Evolutionary conservation across 2,888 invertebrate species (phyloP).

Genomic region (Seira musarum): DNA sequence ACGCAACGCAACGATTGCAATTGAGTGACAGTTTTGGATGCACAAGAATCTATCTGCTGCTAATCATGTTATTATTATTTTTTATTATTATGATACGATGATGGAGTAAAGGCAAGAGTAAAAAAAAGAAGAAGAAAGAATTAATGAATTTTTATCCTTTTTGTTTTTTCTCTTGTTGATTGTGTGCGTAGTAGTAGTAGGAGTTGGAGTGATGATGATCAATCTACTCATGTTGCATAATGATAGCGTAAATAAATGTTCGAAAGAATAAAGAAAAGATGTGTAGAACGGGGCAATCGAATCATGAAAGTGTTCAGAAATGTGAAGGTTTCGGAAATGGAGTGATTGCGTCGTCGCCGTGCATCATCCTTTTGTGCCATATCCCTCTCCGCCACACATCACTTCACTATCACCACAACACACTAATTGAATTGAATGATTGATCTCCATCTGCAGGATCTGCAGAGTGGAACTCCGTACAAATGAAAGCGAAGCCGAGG

Average conservation of each 20-base stretch:
- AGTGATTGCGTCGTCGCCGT: not conserved
- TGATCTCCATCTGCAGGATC: slow-evolving; percentile 37
- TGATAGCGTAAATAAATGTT: not conserved
- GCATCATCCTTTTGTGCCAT: not conserved
- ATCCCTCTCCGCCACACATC: slow-evolving; percentile 8
- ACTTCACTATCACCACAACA: not conserved
- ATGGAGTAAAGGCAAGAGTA: not conserved
- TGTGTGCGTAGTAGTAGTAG: no score
- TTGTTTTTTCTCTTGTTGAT: not conserved
- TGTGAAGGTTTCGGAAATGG: slow-evolving; percentile 1
- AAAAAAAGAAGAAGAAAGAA: no score
- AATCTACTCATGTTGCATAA: not conserved
- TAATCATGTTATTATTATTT: no score
- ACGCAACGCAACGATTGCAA: no score
- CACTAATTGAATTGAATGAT: not conserved
- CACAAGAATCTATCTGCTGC: not conserved
- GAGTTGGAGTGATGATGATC: no score
- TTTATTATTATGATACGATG: no score
- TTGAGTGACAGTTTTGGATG: slow-evolving; percentile 16
- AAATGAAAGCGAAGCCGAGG: slow-evolving; percentile 51
- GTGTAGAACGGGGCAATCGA: no score
- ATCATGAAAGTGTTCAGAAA: not conserved
- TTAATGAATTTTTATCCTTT: no score
- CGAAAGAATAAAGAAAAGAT: no score
- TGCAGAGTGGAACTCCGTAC: slow-evolving; percentile 43